Conservation (phyloP, 2,797 vertebrate species). For the Tiaroga cobitis region DNA sequence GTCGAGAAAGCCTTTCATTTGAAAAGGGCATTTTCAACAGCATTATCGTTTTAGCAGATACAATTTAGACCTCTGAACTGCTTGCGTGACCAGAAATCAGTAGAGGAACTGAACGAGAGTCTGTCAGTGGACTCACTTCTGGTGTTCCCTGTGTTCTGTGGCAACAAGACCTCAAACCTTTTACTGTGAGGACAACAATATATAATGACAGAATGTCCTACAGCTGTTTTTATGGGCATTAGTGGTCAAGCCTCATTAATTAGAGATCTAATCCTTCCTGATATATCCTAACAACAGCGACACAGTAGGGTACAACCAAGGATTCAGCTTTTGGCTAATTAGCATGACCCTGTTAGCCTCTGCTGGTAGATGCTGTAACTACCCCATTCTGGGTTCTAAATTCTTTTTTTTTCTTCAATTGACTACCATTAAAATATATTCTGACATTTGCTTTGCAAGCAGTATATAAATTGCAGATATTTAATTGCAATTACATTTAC, state of each 20-base stretch:
- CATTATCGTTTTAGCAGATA: conserved; percentile 56
- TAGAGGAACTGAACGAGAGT: conserved; percentile 50
- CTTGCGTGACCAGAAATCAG: conserved; percentile 59
- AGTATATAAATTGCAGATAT: background rate
- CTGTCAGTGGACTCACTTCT: conserved; percentile 34
- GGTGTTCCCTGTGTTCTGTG: background rate
- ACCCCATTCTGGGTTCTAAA: background rate
- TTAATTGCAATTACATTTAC: background rate
- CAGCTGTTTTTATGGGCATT: conserved; percentile 10
- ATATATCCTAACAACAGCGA: background rate
- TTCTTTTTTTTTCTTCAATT: too few species aligned
- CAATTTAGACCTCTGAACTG: conserved; percentile 64
- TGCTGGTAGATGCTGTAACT: background rate
- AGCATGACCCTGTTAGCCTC: background rate
- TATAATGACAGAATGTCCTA: background rate
- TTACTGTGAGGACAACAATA: conserved; percentile 3
- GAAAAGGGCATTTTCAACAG: conserved; percentile 55
- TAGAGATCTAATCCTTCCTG: conserved; percentile 11
- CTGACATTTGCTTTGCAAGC: background rate
- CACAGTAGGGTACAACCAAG: conserved; percentile 2
- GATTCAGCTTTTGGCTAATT: background rate
- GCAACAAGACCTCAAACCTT: conserved; percentile 8
- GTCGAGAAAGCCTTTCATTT: conserved; percentile 29
- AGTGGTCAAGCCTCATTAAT: conserved; percentile 9
- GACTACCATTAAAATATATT: background rate